phyloP scores from a whole-genome alignment of 2,888 invertebrate species.

The Drosophila meridionalis region DNA sequence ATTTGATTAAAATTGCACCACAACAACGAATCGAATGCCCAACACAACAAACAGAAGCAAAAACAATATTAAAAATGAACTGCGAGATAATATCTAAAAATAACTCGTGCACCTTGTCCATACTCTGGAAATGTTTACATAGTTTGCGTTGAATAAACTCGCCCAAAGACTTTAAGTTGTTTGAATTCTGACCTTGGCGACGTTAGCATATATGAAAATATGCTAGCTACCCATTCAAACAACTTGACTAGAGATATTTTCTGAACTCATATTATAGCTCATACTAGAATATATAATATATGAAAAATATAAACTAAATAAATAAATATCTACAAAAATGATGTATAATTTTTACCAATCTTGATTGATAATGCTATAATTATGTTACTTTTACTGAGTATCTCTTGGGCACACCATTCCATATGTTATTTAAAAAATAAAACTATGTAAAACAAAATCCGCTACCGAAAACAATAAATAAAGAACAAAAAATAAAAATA shows the following conservation, averaged over 20 bases:
- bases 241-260: neutral
- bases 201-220: no score
- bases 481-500: neutral
- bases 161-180: no score
- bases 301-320: no score
- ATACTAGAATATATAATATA: neutral
- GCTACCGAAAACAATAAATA: constrained; percentile 27
- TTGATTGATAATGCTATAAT: neutral
- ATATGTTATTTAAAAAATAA: constrained; percentile 46
- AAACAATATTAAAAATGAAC: constrained; percentile 37
- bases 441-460: constrained; percentile 50
- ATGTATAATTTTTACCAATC: neutral
- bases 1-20: constrained; percentile 71
- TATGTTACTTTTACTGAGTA: constrained; percentile 17
- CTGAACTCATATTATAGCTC: neutral
- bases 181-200: no score
- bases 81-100: constrained; percentile 24
- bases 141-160: neutral
- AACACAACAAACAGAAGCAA: constrained; percentile 26
- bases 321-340: neutral
- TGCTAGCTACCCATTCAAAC: no score
- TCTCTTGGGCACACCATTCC: constrained; percentile 8
- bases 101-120: constrained; percentile 46
- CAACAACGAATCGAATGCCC: constrained; percentile 42
- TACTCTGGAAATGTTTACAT: constrained; percentile 14